Evolutionary conservation across 2,888 invertebrate genomes (phyloP), one percentile per base, ranked within the genome.

Genomic region (Argynnis bischoffii): DNA sequence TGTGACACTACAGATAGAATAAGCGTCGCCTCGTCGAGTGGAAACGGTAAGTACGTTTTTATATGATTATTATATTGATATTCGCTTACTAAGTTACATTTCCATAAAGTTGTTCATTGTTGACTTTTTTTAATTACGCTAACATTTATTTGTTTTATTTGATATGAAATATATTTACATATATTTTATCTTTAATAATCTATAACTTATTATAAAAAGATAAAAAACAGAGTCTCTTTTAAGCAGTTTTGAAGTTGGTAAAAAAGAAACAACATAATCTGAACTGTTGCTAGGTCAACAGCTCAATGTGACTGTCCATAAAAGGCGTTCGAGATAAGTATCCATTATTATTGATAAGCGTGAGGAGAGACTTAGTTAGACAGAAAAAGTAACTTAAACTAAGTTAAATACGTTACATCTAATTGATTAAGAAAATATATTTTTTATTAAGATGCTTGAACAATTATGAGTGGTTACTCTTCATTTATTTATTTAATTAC

Each of bases 221-320:
- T 8, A 11, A 31, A 15, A 55, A 31, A 54, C 14, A 6, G 21
- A 21, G 35, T 41, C 2, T 54, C 15, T 26, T 54, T 53, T 18
- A 53, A 53, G 15, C 14, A 54, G 1, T 15, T n/a, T 3, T 55
- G 1, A 31, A 5, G 13, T 26, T 15, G 5, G 4, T 1, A 35
- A 16, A 41, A 46, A 15, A 16, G 21, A 48, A 48, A 26, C 18
- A 61, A 41, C 31, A 35, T 51, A 61, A 51, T 61, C 18, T 35
- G 5, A 16, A 16, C 55, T 67, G 70, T 69, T 73, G 72, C 72
- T 72, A 72, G 53, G 69, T 66, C 67, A 67, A 64, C 66, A 21
- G 57, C 46, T 48, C 47, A 59, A 59, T 59, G 65, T 64, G 72
- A 66, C 67, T 63, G 67, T 69, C 65, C 63, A 63, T 66, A 67